Evolutionary conservation across 2,888 invertebrate species (phyloP).

Genomic region (Arge pagana): DNA sequence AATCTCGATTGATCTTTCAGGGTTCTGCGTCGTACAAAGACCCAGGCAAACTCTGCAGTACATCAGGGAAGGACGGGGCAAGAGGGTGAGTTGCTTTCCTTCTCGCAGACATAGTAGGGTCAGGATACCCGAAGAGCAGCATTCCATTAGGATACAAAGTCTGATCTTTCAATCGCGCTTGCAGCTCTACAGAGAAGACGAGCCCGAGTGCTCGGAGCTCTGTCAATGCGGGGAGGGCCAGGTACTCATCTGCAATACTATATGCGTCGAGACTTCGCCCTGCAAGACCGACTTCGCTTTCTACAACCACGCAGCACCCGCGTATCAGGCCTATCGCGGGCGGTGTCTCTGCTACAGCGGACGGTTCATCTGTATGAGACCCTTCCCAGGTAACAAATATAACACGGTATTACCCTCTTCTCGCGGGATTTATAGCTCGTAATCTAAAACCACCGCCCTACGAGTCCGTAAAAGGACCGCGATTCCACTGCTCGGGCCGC

Average conservation of each 20-base stretch:
- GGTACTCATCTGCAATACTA: conserved; percentile 83
- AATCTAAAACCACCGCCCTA: too few species aligned
- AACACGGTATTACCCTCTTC: too few species aligned
- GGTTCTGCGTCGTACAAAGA: conserved; percentile 82
- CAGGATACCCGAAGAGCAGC: too few species aligned
- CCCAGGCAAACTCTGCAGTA: conserved; percentile 82
- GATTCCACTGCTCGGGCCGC: neutral
- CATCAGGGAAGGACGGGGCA: conserved; percentile 83
- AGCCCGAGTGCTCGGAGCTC: conserved; percentile 87
- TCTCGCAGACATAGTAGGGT: too few species aligned
- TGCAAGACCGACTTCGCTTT: conserved; percentile 87
- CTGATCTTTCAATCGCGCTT: too few species aligned
- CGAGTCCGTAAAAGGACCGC: too few species aligned
- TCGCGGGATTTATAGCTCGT: too few species aligned
- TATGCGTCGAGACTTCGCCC: conserved; percentile 84
- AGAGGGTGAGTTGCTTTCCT: conserved; percentile 78
- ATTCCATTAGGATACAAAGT: too few species aligned
- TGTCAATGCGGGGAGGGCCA: conserved; percentile 82
- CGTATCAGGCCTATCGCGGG: conserved; percentile 87
- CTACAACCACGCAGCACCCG: conserved; percentile 88
- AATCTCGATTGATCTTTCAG: too few species aligned
- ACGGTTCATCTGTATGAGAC: conserved; percentile 90
- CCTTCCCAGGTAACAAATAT: conserved; percentile 72
- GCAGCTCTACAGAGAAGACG: conserved; percentile 81
- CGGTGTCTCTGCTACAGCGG: conserved; percentile 91